Percentiles rank a stretch among this genome's conserved stretches.
Evolutionary conservation across 2,797 vertebrate genomes (phyloP).

Genomic region (Cottoperca gobio): DNA sequence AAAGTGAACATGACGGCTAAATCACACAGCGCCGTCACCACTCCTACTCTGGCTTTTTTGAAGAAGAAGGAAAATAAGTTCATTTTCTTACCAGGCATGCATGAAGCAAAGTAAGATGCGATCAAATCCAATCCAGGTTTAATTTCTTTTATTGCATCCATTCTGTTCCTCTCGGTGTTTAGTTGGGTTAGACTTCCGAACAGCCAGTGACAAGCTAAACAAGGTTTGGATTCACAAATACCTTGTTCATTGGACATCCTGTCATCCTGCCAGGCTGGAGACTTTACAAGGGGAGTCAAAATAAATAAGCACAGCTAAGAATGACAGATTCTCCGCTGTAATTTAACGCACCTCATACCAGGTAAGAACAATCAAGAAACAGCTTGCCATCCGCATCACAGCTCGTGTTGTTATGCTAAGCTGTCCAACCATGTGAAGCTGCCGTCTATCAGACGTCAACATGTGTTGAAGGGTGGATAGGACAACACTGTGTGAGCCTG

Average conservation of each 20-base stretch:
- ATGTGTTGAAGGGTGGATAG: no score
- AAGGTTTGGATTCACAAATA: constrained; percentile 30
- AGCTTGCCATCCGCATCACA: background rate
- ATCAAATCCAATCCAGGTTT: constrained; percentile 2
- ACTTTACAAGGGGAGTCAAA: constrained; percentile 31
- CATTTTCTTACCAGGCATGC: background rate
- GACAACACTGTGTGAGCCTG: background rate
- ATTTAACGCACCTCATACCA: constrained; percentile 17
- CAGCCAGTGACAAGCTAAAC: constrained; percentile 36
- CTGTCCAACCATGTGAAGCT: background rate
- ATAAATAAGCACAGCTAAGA: constrained; percentile 38
- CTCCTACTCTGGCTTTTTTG: background rate
- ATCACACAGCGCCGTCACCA: constrained; percentile 11
- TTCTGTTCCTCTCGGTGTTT: constrained; percentile 17
- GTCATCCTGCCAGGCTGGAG: constrained; percentile 42
- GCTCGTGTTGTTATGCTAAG: constrained; percentile 12
- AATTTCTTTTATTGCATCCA: background rate
- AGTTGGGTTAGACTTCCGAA: constrained; percentile 5
- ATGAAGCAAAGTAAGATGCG: background rate
- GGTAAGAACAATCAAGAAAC: constrained; percentile 14
- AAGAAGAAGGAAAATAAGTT: background rate
- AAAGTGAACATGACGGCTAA: constrained; percentile 47
- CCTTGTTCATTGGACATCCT: constrained; percentile 42
- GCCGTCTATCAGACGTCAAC: constrained; percentile 26
- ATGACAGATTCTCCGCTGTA: constrained; percentile 27